phyloP scores from a whole-genome alignment of 2,888 invertebrate species.

The Sminthurinus aureus region DNA sequence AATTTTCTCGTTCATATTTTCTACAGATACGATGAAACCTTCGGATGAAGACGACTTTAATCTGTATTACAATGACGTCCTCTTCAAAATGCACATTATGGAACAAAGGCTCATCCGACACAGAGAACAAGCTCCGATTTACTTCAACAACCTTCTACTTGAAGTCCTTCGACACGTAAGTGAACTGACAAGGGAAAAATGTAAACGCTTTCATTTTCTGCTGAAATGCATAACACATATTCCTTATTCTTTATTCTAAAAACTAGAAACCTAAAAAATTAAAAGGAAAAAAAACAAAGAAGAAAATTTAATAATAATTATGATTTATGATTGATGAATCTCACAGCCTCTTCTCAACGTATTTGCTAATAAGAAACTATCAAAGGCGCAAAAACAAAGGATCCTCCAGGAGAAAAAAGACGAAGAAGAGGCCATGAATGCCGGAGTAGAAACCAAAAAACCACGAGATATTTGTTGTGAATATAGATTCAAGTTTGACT shows the following conservation, averaged over 20 bases:
- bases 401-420: slow-evolving; percentile 1
- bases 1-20: no score
- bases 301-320: no score
- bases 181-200: no score
- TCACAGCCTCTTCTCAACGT: slow-evolving; percentile 50
- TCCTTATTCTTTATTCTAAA: no score
- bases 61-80: slow-evolving; percentile 65
- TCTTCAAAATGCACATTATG: slow-evolving; percentile 67
- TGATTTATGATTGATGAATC: no score
- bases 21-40: slow-evolving; percentile 67
- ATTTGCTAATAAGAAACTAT: slow-evolving; percentile 49
- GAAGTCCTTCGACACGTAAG: slow-evolving; percentile 49
- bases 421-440: slow-evolving; percentile 15
- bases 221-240: no score
- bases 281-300: no score
- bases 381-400: slow-evolving; percentile 34
- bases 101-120: slow-evolving; percentile 72
- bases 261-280: no score
- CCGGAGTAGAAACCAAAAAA: slow-evolving; percentile 10
- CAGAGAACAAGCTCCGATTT: slow-evolving; percentile 67
- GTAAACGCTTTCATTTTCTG: no score
- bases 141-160: slow-evolving; percentile 51
- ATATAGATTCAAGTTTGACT: slow-evolving; percentile 15
- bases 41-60: slow-evolving; percentile 71
- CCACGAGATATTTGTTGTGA: slow-evolving; percentile 40